Evolutionary conservation across 2,113 vertebrate genomes (phyloP).

Genomic region (Oryzias woworae): DNA sequence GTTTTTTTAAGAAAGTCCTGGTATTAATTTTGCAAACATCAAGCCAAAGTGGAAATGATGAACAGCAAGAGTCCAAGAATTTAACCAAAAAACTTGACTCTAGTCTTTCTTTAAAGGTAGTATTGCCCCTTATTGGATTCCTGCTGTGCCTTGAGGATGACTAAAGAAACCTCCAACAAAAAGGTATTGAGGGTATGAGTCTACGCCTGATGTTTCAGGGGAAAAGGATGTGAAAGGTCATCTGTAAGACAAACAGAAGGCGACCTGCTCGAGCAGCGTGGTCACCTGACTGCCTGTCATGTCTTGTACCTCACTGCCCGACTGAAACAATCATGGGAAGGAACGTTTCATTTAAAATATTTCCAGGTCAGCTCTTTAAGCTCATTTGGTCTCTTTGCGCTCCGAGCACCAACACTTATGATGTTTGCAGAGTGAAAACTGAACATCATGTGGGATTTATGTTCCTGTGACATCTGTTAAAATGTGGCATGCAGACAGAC

Average conservation of each 20-base stretch:
- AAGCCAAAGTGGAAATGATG: constrained; percentile 51
- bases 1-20: constrained; percentile 39
- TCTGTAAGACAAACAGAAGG: constrained; percentile 25
- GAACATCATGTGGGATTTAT: constrained; percentile 72
- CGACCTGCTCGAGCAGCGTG: constrained; percentile 12
- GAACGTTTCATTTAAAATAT: constrained; percentile 48
- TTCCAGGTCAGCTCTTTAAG: constrained; percentile 39
- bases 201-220: neutral
- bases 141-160: constrained; percentile 7
- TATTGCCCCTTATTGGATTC: constrained; percentile 24
- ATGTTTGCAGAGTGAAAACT: constrained; percentile 52
- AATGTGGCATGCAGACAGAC: constrained; percentile 55
- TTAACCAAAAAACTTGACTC: constrained; percentile 43
- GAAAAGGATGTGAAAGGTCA: constrained; percentile 9
- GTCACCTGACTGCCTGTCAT: constrained; percentile 14
- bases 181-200: constrained; percentile 3
- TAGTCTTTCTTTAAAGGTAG: constrained; percentile 42
- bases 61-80: constrained; percentile 40
- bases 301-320: constrained; percentile 8
- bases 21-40: constrained; percentile 55
- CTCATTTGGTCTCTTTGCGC: constrained; percentile 62
- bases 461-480: constrained; percentile 70
- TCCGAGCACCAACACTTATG: constrained; percentile 58
- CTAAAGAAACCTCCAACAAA: constrained; percentile 15
- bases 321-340: constrained; percentile 19